Percentiles rank a stretch among this genome's conserved stretches.
These are phyloP conservation scores for Hydrophis major DNA, from an alignment of 2,797 vertebrate species.

Conservation along the genomic window DNA sequence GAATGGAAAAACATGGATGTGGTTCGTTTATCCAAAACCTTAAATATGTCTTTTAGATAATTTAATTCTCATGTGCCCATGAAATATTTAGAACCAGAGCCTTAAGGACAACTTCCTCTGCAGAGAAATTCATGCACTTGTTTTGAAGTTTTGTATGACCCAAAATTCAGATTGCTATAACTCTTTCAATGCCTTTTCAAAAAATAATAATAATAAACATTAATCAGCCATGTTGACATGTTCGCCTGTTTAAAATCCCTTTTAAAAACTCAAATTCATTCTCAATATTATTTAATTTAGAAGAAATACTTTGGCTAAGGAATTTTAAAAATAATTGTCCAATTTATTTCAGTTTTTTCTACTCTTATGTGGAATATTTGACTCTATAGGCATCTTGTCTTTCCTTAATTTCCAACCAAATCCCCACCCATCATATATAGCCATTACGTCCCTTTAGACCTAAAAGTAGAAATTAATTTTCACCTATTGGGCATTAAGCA, in stretches of 20 bases:
- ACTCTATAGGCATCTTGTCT: neutral
- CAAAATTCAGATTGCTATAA: neutral
- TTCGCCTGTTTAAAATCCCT: neutral
- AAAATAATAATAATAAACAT: neutral
- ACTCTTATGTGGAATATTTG: neutral
- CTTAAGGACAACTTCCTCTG: neutral
- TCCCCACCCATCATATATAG: neutral
- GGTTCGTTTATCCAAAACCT: neutral
- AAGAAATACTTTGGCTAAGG: neutral
- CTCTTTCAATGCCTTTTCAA: neutral
- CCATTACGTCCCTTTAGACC: neutral
- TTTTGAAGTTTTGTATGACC: neutral
- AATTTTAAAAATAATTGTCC: neutral
- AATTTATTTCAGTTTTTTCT: neutral
- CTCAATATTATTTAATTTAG: neutral
- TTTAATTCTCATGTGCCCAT: neutral
- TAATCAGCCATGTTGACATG: neutral
- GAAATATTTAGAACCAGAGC: neutral
- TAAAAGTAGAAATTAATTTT: neutral
- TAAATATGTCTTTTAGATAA: neutral
- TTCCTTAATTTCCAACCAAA: neutral
- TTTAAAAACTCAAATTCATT: neutral
- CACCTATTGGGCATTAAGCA: neutral
- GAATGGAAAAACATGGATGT: too few species aligned
- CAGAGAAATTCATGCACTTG: neutral